phyloP scores from a whole-genome alignment of 2,113 vertebrate species.

The Bolborhynchus lineola region DNA sequence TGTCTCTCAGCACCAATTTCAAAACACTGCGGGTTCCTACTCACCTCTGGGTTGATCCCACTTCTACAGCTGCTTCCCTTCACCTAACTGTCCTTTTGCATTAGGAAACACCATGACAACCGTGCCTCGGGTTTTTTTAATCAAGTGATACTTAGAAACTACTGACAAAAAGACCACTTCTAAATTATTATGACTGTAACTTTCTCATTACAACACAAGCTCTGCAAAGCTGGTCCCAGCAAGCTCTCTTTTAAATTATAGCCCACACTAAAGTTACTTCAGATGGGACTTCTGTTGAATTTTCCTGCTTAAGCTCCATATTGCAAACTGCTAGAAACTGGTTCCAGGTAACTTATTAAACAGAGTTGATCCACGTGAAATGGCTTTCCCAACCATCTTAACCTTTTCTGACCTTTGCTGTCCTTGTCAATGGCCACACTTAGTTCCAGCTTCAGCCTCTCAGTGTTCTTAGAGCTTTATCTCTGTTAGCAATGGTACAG shows the following conservation, averaged over 20 bases:
- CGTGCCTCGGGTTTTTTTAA: neutral
- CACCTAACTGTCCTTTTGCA: neutral
- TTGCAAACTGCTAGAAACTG: neutral
- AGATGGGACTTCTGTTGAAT: neutral
- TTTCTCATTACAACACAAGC: neutral
- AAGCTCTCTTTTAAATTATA: neutral
- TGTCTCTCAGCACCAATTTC: neutral
- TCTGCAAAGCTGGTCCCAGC: neutral
- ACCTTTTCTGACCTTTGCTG: neutral
- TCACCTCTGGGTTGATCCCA: neutral
- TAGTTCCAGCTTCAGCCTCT: neutral
- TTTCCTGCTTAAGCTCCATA: neutral
- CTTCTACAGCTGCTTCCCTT: neutral
- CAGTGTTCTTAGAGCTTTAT: neutral
- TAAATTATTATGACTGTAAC: neutral
- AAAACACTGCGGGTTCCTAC: fast-evolving
- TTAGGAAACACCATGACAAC: neutral
- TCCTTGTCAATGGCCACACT: slow-evolving; percentile 2
- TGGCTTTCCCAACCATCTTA: neutral
- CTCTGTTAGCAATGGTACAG: neutral
- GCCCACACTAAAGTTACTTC: neutral
- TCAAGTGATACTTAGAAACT: neutral
- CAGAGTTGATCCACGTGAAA: neutral
- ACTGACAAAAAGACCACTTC: neutral
- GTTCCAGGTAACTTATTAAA: slow-evolving; percentile 51